Conservation (phyloP, 2,888 invertebrate species). For the Lasioglossum malachurum region DNA sequence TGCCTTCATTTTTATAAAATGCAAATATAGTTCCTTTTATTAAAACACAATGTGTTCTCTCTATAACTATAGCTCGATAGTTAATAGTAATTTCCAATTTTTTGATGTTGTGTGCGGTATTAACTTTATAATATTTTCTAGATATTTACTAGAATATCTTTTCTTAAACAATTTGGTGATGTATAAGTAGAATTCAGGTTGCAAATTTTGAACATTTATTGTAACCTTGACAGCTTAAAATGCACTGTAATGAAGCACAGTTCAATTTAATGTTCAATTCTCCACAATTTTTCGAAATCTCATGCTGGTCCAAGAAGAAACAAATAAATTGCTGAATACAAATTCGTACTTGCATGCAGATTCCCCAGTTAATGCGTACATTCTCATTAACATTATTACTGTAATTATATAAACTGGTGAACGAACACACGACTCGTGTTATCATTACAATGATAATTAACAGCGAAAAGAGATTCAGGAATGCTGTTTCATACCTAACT, state of each 20-base stretch:
- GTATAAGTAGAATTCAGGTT: background rate
- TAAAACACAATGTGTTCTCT: background rate
- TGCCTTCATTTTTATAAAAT: background rate
- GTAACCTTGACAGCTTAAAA: background rate
- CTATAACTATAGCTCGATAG: too few species aligned
- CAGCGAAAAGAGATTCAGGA: background rate
- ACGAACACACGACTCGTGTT: background rate
- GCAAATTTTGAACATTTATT: background rate
- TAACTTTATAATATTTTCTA: background rate
- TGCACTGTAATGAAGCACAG: background rate
- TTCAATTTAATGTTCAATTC: background rate
- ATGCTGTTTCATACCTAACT: background rate
- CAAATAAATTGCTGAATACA: background rate
- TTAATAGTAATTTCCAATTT: too few species aligned
- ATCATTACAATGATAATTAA: background rate
- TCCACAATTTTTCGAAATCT: background rate
- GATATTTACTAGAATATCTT: background rate
- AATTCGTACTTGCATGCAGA: background rate
- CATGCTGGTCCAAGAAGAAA: too few species aligned
- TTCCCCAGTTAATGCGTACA: background rate
- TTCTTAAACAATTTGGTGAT: background rate
- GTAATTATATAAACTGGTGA: background rate
- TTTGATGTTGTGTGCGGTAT: background rate
- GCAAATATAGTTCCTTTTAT: background rate
- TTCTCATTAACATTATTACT: background rate